Evolutionary conservation across 2,113 vertebrate genomes (phyloP).

Genomic region (Cyprinus carpio): DNA sequence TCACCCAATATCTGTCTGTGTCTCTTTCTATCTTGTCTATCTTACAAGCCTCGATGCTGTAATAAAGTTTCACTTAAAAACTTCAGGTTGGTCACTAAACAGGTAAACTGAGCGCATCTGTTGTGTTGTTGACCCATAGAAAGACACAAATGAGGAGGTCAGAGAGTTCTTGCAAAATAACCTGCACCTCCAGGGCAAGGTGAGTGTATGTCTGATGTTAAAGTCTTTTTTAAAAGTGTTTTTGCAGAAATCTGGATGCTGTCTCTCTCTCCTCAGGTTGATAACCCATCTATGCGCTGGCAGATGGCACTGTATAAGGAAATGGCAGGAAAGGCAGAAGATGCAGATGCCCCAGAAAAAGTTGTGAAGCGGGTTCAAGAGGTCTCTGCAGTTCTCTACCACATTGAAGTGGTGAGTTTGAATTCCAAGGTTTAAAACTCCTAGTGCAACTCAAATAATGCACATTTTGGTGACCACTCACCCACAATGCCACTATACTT

Average conservation of each 20-base stretch:
- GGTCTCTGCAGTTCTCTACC: conserved; percentile 88
- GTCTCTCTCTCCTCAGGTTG: conserved; percentile 73
- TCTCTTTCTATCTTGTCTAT: too few species aligned
- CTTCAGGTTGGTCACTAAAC: too few species aligned
- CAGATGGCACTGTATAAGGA: conserved; percentile 91
- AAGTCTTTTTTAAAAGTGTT: background rate
- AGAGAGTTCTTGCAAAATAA: conserved; percentile 90
- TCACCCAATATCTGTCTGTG: background rate
- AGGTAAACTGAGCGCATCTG: background rate
- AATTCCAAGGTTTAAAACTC: background rate
- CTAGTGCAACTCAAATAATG: background rate
- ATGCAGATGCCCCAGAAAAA: conserved; percentile 83
- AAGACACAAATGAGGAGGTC: conserved; percentile 95
- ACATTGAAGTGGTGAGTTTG: conserved; percentile 83
- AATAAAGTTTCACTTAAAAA: too few species aligned
- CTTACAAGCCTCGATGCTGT: too few species aligned
- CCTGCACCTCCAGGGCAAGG: conserved; percentile 93
- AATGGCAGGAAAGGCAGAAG: conserved; percentile 88
- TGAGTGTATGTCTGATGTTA: conserved; percentile 54
- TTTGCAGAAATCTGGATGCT: background rate
- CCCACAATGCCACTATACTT: background rate
- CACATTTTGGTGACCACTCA: background rate
- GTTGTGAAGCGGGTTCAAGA: conserved; percentile 91
- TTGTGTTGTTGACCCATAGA: conserved; percentile 71
- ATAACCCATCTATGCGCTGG: conserved; percentile 91